Conservation (phyloP, 2,797 vertebrate genomes). For the Enoplosus armatus region DNA sequence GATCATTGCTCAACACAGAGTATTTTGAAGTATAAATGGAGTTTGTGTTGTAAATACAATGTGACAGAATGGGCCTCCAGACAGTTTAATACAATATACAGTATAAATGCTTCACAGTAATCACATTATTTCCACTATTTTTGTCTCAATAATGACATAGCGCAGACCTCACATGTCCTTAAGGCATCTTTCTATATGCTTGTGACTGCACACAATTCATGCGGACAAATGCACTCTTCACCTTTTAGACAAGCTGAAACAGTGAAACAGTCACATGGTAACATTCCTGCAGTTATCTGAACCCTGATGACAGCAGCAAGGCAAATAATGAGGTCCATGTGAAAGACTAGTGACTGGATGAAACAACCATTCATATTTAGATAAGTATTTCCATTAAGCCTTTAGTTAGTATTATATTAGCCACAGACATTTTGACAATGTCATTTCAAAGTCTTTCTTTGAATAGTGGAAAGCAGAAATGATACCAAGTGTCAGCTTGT, state of each 20-base stretch:
- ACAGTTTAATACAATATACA: neutral
- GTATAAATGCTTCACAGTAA: neutral
- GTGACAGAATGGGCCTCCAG: neutral
- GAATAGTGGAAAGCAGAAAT: constrained; percentile 17
- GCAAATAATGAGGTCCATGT: constrained; percentile 37
- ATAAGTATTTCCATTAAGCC: neutral
- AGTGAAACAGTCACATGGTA: constrained; percentile 44
- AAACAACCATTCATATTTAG: neutral
- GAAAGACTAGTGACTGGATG: constrained; percentile 4
- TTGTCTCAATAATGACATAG: neutral
- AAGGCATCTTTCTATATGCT: neutral
- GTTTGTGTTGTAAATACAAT: neutral
- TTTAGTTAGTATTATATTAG: neutral
- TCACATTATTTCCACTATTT: neutral
- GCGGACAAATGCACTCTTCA: neutral
- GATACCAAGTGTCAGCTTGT: neutral
- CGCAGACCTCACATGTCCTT: neutral
- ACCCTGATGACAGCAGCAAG: constrained; percentile 24
- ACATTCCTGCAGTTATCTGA: constrained; percentile 58
- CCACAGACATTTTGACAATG: neutral
- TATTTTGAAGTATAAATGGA: neutral
- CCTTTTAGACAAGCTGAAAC: constrained; percentile 4
- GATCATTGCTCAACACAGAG: neutral
- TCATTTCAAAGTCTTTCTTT: neutral
- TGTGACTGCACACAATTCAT: neutral